These are phyloP conservation scores for Lypha dubia DNA, from an alignment of 2,888 invertebrate genomes.

Conservation along the genomic window DNA sequence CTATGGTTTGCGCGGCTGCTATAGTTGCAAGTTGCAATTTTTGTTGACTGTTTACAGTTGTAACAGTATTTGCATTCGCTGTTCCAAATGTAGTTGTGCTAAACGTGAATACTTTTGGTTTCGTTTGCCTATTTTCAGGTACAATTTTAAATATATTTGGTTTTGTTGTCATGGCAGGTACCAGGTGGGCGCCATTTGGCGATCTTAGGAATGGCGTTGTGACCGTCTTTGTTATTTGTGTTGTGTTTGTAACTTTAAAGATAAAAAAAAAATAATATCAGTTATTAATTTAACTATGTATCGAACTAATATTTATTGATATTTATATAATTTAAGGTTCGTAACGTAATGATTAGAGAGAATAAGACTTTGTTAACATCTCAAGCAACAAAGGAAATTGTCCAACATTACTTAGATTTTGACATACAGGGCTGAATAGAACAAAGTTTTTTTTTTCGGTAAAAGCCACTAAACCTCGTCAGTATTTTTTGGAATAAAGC, in stretches of 20 bases:
- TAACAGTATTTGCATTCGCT: constrained; percentile 7
- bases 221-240: constrained; percentile 54
- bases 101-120: constrained; percentile 63
- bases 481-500: too few relatives aligned
- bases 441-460: too few relatives aligned
- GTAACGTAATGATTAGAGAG: too few relatives aligned
- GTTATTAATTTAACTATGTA: too few relatives aligned
- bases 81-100: constrained; percentile 25
- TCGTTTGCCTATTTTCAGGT: constrained; percentile 67
- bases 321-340: too few relatives aligned
- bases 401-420: too few relatives aligned
- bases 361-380: too few relatives aligned
- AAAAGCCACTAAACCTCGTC: too few relatives aligned
- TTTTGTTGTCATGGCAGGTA: constrained; percentile 63
- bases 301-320: too few relatives aligned
- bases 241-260: constrained; percentile 59
- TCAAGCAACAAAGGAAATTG: too few relatives aligned
- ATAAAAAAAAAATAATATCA: not conserved
- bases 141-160: constrained; percentile 70
- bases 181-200: constrained; percentile 38
- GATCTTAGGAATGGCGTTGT: constrained; percentile 44
- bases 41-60: constrained; percentile 22
- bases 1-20: not conserved
- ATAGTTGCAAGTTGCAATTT: constrained; percentile 15
- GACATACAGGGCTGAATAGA: too few relatives aligned